Evolutionary conservation across 2,888 invertebrate genomes (phyloP), one percentile per base, ranked within the genome.

Genomic region (Drosophila meridionalis): DNA sequence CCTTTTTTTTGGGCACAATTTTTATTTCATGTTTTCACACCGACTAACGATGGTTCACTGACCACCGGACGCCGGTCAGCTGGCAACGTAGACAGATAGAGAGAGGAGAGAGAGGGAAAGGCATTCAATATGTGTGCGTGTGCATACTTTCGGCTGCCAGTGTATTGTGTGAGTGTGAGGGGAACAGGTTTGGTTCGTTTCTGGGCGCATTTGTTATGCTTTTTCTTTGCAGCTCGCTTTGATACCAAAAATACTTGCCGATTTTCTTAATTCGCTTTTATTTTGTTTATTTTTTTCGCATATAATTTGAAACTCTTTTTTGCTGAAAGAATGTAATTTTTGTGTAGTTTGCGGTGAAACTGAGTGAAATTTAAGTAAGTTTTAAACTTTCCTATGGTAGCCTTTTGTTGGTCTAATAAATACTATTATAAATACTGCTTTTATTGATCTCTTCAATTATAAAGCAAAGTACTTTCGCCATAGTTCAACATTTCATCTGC

Each of bases 141-240:
- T 9, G 11, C 36, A 70, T 40, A 71, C 47, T 47, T 60, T 60
- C 32, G 28, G 48, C 65, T 42, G 67, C 20, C 43, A 30, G 42
- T 47, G 43, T 58, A n/a, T 52, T 36, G 36, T 28, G 32, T 43
- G 30, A 45, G 58, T 20, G 20, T 20, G 20, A 20, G 53, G 63
- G 12, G 55, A 73, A 85, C 85, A 72, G 84, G 87, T 85, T 87
- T 82, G 40, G 58, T 55, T 53, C 62, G 55, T 64, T 74, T 53
- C 75, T 77, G 68, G 75, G 61, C 77, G 82, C 84, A 82, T 84
- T 84, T 82, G 85, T 87, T 80, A 84, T 80, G 87, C 73, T 82
- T 87, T 80, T 84, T 83, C 59, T 74, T 74, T 56, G 59, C n/a
- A 36, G 32, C 58, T 67, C 26, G 32, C 40, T 61, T 63, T 64